phyloP scores from a whole-genome alignment of 2,888 invertebrate species.

The Cephus sareptanus region DNA sequence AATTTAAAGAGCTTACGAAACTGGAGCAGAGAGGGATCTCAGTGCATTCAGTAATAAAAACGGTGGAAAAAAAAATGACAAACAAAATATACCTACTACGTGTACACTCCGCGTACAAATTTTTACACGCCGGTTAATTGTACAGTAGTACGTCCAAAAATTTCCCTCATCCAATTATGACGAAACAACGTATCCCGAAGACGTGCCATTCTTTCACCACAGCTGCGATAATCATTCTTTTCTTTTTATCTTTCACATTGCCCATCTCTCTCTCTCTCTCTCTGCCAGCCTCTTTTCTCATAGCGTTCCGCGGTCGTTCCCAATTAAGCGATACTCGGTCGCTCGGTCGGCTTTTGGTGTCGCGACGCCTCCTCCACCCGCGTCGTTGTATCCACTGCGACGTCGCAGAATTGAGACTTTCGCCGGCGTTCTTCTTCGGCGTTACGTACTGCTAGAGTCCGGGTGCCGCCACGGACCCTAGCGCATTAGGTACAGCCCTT shows the following conservation, averaged over 20 bases:
- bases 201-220: background rate
- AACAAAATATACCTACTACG: background rate
- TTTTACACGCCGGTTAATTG: background rate
- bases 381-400: background rate
- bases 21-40: background rate
- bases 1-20: background rate
- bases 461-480: background rate
- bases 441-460: background rate
- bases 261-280: background rate
- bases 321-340: background rate
- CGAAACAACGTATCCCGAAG: constrained; percentile 17
- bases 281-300: background rate
- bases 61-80: background rate
- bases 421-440: background rate
- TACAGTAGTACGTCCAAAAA: background rate
- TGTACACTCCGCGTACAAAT: background rate
- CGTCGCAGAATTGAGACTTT: background rate
- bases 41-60: background rate
- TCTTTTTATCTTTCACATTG: background rate
- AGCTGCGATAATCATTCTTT: background rate
- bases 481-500: background rate
- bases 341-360: background rate
- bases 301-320: background rate
- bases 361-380: background rate
- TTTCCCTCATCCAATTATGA: constrained; percentile 19